Base-by-base conservation (phyloP, 2,888 invertebrate species). In the Tupiocoris notatus region DNA sequence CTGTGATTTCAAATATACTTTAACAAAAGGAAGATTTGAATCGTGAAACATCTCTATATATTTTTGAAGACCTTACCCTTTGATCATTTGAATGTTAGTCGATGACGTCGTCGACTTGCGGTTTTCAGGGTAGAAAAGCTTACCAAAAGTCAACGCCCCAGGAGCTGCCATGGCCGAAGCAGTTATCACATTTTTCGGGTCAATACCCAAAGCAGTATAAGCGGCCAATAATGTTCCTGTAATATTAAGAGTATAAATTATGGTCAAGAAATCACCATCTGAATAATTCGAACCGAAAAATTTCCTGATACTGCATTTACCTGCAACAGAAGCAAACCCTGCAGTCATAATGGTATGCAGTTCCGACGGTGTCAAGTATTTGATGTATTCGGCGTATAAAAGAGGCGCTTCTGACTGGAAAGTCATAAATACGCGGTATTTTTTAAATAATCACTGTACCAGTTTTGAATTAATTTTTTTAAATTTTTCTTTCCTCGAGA, bases 111-210 rank as follows among this genome's bases (percentile, higher is more conserved):
- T 86, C 0, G 94, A 91, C 76, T 90, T 86, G 81, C 94, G 92
- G 0, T 92, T 94, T 86, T 98, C 98, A 0, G 98, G 98, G 86
- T 93, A 92, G 81, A 96, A 88, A 0, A 99, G 86, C 84, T 98
- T 98, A 12, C 96, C 89, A 82, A 89, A 92, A 81, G 94, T 95
- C 24, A 98, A 84, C 0, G 97, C 92, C 0, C 96, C 95, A 0
- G 98, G 98, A 0, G 98, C 97, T 0, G 96, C 94, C 97, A 98
- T 97, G 0, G 98, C 92, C 78, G 94, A 94, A 0, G 98, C 94
- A 0, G 96, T 94, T 79, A 98, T 90, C 57, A 98, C 85, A 84
- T 97, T 94, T 0, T 92, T 89, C 0, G 98, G 90, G 66, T 91
- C 88, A 0, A 96, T 95, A 0, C 96, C 96, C 83, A 94, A 96